Evolutionary conservation across 2,113 vertebrate species (phyloP).

Genomic region (Paratilapia polleni): DNA sequence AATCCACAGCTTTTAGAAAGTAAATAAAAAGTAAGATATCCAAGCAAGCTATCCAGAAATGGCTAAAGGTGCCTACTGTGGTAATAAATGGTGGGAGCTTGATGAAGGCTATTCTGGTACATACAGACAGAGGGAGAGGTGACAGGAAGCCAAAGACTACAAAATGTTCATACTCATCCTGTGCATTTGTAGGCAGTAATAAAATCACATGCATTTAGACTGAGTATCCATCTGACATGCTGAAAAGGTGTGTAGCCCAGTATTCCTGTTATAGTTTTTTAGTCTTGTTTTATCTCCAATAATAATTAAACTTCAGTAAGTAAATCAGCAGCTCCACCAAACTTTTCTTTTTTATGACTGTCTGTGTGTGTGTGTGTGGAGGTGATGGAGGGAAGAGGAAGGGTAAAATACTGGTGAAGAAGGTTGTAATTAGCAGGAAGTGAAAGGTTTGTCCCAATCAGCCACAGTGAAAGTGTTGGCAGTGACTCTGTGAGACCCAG

Average conservation of each 20-base stretch:
- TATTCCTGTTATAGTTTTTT: background rate
- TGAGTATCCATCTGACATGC: background rate
- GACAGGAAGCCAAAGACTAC: background rate
- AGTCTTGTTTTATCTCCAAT: background rate
- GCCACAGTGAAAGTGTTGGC: slow-evolving; percentile 3
- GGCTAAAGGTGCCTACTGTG: too few relatives aligned
- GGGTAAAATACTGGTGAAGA: background rate
- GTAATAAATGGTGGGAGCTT: too few relatives aligned
- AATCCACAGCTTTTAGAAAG: too few relatives aligned
- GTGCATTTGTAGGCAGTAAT: background rate
- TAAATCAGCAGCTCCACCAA: background rate
- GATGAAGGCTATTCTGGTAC: background rate
- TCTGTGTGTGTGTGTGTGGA: background rate
- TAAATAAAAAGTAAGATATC: too few relatives aligned
- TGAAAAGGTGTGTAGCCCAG: background rate
- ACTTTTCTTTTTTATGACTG: background rate
- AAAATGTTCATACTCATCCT: background rate
- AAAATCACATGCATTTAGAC: background rate
- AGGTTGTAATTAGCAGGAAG: slow-evolving; percentile 6
- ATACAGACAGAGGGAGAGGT: background rate
- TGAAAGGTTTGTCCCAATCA: slow-evolving; percentile 1
- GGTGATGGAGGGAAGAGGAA: background rate
- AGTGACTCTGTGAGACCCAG: background rate
- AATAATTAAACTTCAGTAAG: background rate
- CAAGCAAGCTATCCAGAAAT: too few relatives aligned